These are phyloP conservation scores for Lepus europaeus DNA, from an alignment of 2,113 vertebrate genomes.

Conservation along the genomic window DNA sequence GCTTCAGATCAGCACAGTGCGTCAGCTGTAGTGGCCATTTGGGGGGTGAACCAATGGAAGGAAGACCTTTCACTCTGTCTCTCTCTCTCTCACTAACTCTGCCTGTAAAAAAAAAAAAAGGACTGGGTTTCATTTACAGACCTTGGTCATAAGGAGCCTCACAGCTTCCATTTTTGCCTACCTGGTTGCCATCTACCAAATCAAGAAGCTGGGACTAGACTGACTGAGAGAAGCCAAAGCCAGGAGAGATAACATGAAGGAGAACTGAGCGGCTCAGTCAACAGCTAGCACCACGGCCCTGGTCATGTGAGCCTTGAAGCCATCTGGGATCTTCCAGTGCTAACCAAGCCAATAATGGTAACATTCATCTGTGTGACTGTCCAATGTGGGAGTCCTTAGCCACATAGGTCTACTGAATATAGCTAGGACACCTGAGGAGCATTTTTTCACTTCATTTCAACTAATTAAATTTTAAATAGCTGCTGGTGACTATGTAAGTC, in stretches of 20 bases:
- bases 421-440: not conserved
- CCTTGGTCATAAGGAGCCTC: not conserved
- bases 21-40: too few species aligned
- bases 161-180: not conserved
- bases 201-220: not conserved
- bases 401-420: constrained; percentile 7
- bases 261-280: not conserved
- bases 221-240: not conserved
- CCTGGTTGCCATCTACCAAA: not conserved
- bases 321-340: not conserved
- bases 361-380: not conserved
- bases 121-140: not conserved
- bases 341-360: not conserved
- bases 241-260: not conserved
- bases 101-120: too few species aligned
- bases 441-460: constrained; percentile 54
- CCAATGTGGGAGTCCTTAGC: not conserved
- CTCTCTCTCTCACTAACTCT: too few species aligned
- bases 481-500: not conserved
- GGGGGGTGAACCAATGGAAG: too few species aligned
- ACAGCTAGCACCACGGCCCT: not conserved
- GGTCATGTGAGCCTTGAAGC: not conserved
- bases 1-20: too few species aligned
- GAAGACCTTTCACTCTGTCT: too few species aligned
- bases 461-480: constrained; percentile 49